A percentile compares a stretch with the other conserved stretches of the same genome.
Evolutionary conservation across 2,113 vertebrate genomes (phyloP).

Genomic region (Pogonocichla stellata): DNA sequence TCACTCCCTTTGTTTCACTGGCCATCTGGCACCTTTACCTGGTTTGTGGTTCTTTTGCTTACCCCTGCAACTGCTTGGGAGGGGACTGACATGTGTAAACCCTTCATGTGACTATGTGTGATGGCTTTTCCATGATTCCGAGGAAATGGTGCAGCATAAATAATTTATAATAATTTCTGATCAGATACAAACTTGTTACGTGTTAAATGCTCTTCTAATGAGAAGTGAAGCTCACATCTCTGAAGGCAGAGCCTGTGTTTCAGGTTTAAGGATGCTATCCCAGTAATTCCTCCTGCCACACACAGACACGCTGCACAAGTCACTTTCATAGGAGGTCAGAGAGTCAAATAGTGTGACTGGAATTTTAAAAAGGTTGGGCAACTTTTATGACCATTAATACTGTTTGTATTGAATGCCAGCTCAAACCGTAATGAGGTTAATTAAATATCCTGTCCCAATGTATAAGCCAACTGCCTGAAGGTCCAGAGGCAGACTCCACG

Average conservation of each 20-base stretch:
- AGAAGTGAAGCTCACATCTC: neutral
- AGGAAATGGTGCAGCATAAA: neutral
- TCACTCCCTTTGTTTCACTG: neutral
- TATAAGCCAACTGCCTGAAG: neutral
- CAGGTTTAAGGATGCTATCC: neutral
- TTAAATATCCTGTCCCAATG: slow-evolving; percentile 8
- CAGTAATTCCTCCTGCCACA: neutral
- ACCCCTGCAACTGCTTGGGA: neutral
- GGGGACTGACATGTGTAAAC: neutral
- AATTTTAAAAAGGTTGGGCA: slow-evolving; percentile 47
- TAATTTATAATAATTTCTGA: neutral
- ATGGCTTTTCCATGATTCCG: neutral
- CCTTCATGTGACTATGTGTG: accelerated
- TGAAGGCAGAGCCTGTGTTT: neutral
- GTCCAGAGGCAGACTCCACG: neutral
- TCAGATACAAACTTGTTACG: neutral
- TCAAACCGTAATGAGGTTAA: slow-evolving; percentile 8
- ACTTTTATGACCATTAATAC: slow-evolving; percentile 56
- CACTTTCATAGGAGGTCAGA: neutral
- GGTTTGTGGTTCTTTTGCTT: neutral
- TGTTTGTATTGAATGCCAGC: slow-evolving; percentile 38
- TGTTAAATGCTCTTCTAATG: neutral
- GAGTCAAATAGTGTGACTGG: slow-evolving; percentile 10
- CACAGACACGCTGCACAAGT: neutral
- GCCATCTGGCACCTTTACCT: neutral